A percentile compares a stretch with the other conserved stretches of the same genome.
phyloP scores from a whole-genome alignment of 2,113 vertebrate genomes.

The Arvicanthis niloticus region DNA sequence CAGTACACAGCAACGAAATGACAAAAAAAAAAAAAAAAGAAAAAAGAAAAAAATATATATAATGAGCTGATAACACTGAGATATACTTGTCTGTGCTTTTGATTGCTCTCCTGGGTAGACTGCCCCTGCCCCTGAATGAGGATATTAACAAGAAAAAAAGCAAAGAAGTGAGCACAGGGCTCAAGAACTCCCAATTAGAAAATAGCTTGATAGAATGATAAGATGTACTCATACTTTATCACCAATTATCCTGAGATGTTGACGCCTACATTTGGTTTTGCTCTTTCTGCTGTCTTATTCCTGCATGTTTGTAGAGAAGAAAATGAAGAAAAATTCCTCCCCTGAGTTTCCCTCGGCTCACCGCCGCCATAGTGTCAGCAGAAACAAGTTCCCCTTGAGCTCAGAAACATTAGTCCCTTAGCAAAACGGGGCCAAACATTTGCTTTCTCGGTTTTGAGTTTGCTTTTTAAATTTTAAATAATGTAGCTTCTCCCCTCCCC shows the following conservation, averaged over 20 bases:
- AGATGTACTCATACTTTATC: conserved; percentile 41
- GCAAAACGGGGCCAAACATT: not conserved
- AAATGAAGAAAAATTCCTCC: conserved; percentile 69
- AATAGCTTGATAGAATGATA: conserved; percentile 26
- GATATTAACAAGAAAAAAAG: conserved; percentile 43
- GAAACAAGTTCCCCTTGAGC: not conserved
- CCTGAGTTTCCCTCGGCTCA: not conserved
- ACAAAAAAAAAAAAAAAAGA: not conserved
- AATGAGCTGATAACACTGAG: conserved; percentile 44
- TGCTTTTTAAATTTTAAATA: not conserved
- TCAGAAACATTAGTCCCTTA: not conserved
- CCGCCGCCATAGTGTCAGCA: not conserved
- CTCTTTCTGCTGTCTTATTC: conserved; percentile 1
- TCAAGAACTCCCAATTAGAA: conserved; percentile 68
- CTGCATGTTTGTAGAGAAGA: conserved; percentile 1
- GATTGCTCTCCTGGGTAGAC: conserved; percentile 37
- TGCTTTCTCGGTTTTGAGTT: not conserved
- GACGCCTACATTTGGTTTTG: conserved; percentile 15
- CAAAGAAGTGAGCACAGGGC: not conserved
- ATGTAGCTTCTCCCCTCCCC: not conserved
- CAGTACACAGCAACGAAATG: not conserved
- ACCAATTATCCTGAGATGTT: conserved; percentile 53
- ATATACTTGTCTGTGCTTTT: conserved; percentile 36
- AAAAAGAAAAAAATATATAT: not conserved
- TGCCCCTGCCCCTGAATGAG: not conserved